phyloP scores from a whole-genome alignment of 1,140 invertebrate genomes.

The Hypothenemus hampei region DNA sequence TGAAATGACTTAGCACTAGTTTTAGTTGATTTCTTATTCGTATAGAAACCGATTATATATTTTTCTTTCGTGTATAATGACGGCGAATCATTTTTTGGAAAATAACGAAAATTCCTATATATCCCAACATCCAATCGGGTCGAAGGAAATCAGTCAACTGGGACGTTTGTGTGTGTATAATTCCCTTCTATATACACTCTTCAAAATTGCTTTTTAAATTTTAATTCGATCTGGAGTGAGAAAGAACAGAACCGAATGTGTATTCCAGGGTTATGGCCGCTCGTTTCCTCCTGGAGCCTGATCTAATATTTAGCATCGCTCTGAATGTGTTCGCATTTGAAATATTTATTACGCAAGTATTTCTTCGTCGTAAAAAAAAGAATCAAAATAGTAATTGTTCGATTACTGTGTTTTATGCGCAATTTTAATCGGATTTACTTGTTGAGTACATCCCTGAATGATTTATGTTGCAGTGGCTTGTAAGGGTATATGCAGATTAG shows the following conservation, averaged over 20 bases:
- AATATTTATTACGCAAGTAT: conserved; percentile 4
- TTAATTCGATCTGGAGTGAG: conserved; percentile 20
- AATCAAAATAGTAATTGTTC: too few relatives aligned
- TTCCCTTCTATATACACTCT: conserved; percentile 27
- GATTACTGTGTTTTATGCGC: too few relatives aligned
- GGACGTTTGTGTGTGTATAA: conserved; percentile 19
- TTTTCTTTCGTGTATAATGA: too few relatives aligned
- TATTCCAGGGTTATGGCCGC: conserved; percentile 19
- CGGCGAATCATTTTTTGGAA: too few relatives aligned
- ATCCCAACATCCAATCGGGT: too few relatives aligned
- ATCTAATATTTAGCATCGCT: conserved; percentile 19
- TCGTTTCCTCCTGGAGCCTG: conserved; percentile 17
- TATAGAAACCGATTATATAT: too few relatives aligned
- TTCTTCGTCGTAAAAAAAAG: too few relatives aligned
- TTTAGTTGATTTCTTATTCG: too few relatives aligned
- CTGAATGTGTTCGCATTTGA: conserved; percentile 3
- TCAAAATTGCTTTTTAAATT: conserved; percentile 28
- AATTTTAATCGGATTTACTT: too few relatives aligned
- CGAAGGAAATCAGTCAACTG: conserved; percentile 22
- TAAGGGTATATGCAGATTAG: conserved; percentile 25
- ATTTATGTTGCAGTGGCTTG: conserved; percentile 20
- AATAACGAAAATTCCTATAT: too few relatives aligned
- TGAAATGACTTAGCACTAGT: too few relatives aligned
- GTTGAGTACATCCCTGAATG: conserved; percentile 1
- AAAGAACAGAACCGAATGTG: conserved; percentile 24